Evolutionary conservation across 1,140 invertebrate genomes (phyloP), one percentile per base, ranked within the genome.

Genomic region (Heliconius himera): DNA sequence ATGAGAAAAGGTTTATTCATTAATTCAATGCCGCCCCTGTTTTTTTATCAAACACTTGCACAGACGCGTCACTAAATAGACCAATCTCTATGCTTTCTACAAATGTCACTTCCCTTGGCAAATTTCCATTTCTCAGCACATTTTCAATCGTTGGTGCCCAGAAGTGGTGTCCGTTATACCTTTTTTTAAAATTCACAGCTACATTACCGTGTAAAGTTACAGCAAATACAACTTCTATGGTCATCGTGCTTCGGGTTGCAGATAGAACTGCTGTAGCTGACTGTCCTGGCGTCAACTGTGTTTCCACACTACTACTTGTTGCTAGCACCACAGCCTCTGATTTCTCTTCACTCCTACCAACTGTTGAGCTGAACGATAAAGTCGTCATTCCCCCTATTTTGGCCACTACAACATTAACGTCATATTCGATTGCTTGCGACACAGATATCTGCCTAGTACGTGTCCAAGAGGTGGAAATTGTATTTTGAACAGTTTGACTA

Each of bases 401-500:
- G 3, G 82, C 82, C n/a, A 89, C 85, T 3, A 85, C 66, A 1
- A 91, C 77, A 73, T 0, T 3, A 2, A 41, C 73, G 36, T 88
- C 87, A 41, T 89, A 92, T 49, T 88, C 85, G 22, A 92, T 79
- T 41, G 89, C 88, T 76, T 89, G 86, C 1, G 84, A 82, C 1
- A 90, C 75, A 1, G 83, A 81, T 0, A 85, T 72, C 73, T 89
- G 90, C 56, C 85, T 84, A 16, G 54, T 87, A 51, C 70, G 86
- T 1, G 87, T 78, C 92, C 91, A 93, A n/a, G 72, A 78, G 0
- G 89, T 92, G 18, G 88, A 81, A 4, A 93, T 38, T 1, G 88
- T 88, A 41, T 92, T 93, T 80, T 93, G 88, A 6, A 93, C 85
- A 0, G 86, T 83, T 71, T 93, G 92, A 51, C 82, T 90, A 46